A percentile compares a stretch with the other conserved stretches of the same genome.
Conservation (phyloP, 2,113 vertebrate species). For the Oryctolagus cuniculus region DNA sequence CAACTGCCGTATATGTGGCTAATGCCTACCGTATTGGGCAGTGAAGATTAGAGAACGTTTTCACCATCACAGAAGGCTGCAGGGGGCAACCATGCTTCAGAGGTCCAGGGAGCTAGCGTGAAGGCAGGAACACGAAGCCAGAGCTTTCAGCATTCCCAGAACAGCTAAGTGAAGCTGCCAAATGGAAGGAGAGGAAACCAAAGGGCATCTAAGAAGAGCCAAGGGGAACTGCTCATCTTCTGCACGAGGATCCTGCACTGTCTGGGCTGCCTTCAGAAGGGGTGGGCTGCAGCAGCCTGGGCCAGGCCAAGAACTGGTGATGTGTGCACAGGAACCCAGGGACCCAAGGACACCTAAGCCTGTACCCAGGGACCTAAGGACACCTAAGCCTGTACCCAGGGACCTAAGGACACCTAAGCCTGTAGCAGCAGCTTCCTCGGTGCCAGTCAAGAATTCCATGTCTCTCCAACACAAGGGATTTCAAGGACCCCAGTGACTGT, state of each 20-base stretch:
- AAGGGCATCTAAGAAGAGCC: neutral
- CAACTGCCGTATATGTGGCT: neutral
- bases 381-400: neutral
- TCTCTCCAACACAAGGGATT: constrained; percentile 13
- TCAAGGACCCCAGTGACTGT: neutral
- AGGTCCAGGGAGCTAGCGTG: neutral
- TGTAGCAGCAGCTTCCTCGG: neutral
- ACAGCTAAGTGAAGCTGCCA: constrained; percentile 38
- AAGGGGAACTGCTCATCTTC: constrained; percentile 5
- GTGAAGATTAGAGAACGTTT: constrained; percentile 8
- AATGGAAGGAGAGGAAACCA: constrained; percentile 14
- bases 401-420: neutral
- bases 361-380: neutral
- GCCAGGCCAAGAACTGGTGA: neutral
- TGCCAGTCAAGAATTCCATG: constrained; percentile 32
- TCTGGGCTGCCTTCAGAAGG: neutral
- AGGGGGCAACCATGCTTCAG: neutral
- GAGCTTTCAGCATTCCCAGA: neutral
- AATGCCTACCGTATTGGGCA: neutral
- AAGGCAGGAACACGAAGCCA: neutral
- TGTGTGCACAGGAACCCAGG: neutral
- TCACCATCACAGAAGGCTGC: neutral
- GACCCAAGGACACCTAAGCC: no score
- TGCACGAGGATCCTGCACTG: neutral
- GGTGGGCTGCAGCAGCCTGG: neutral